Evolutionary conservation across 2,888 invertebrate species (phyloP).

Genomic region (Stictocephala bisonia): DNA sequence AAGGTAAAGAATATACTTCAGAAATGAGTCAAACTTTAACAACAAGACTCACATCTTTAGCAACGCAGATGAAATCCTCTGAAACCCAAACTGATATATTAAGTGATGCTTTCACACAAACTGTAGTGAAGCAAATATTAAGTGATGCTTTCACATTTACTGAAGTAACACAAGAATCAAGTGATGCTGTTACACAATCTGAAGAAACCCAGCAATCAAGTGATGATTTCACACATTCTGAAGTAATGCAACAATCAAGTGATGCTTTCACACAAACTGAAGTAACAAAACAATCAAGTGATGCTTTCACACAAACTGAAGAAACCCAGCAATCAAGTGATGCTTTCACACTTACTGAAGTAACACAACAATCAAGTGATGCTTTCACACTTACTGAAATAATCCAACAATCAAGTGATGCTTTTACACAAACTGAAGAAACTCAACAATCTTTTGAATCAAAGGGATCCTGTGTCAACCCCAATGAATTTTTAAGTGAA

Average conservation of each 20-base stretch:
- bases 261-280: conserved; percentile 6
- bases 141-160: no score
- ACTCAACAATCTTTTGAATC: not conserved
- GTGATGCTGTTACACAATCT: conserved; percentile 2
- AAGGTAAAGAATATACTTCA: conserved; percentile 26
- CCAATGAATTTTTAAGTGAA: not conserved
- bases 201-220: not conserved
- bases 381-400: conserved; percentile 1
- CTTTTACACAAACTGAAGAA: conserved; percentile 14
- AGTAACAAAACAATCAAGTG: not conserved
- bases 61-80: conserved; percentile 45
- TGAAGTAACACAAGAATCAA: no score
- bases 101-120: conserved; percentile 11
- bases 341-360: conserved; percentile 4
- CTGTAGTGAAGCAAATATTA: no score
- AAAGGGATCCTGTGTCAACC: not conserved
- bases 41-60: conserved; percentile 48
- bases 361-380: not conserved
- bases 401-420: not conserved
- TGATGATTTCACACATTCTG: not conserved
- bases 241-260: not conserved
- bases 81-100: conserved; percentile 50
- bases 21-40: conserved; percentile 47
- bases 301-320: conserved; percentile 6
- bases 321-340: not conserved